phyloP scores from a whole-genome alignment of 2,113 vertebrate species.

The Notothenia rossii region DNA sequence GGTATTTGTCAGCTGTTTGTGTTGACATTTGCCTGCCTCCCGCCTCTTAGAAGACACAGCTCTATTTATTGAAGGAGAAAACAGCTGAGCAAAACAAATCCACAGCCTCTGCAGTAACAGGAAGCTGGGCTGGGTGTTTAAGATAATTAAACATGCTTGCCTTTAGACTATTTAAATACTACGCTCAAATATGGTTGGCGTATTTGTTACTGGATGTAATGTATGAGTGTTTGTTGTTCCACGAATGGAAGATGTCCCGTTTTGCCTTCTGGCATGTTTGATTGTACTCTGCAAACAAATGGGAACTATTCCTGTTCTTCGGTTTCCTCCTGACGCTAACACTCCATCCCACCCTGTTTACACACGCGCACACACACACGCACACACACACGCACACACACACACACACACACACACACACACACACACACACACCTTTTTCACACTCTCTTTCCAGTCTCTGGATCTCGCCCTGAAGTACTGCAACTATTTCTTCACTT shows the following conservation, averaged over 20 bases:
- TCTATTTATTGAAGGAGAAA: conserved; percentile 37
- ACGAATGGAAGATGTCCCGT: conserved; percentile 33
- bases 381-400: too few species aligned
- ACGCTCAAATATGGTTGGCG: background rate
- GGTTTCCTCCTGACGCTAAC: conserved; percentile 19
- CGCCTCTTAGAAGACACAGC: conserved; percentile 36
- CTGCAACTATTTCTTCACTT: conserved; percentile 99
- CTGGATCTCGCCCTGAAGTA: conserved; percentile 97
- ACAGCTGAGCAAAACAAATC: background rate
- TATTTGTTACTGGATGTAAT: background rate
- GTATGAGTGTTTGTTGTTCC: conserved; percentile 6
- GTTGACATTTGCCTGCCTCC: conserved; percentile 68
- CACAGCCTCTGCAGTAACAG: background rate
- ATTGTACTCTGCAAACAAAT: conserved; percentile 51
- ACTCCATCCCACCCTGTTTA: background rate
- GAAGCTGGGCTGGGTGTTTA: conserved; percentile 4
- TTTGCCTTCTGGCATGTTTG: conserved; percentile 43
- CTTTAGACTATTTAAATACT: conserved; percentile 28
- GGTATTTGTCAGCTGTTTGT: conserved; percentile 60
- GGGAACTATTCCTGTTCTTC: conserved; percentile 32
- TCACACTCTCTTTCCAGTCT: conserved; percentile 83
- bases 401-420: too few species aligned
- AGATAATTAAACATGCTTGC: conserved; percentile 1
- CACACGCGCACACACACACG: too few species aligned
- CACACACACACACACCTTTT: background rate